Percentiles rank a stretch among this genome's conserved stretches.
Evolutionary conservation across 2,113 vertebrate species (phyloP).

Genomic region (Coreoperca whiteheadi): DNA sequence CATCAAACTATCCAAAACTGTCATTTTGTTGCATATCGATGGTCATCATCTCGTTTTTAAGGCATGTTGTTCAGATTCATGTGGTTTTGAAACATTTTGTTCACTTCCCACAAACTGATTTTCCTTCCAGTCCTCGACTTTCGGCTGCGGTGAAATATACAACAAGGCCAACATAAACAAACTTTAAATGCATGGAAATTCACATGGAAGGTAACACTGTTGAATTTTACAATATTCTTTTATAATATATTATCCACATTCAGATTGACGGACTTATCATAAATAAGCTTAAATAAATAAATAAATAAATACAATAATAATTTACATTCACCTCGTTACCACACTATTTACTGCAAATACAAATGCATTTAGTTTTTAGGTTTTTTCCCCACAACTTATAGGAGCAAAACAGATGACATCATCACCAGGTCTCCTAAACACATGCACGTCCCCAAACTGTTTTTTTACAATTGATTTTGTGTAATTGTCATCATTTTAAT

Average conservation of each 20-base stretch:
- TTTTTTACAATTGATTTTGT: constrained; percentile 9
- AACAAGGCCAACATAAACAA: constrained; percentile 65
- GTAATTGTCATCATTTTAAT: constrained; percentile 38
- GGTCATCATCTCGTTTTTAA: constrained; percentile 69
- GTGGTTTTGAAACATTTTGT: constrained; percentile 41
- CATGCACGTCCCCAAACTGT: constrained; percentile 46
- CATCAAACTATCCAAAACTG: constrained; percentile 68
- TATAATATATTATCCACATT: constrained; percentile 76
- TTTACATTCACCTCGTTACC: constrained; percentile 75
- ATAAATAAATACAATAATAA: constrained; percentile 66
- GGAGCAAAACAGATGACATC: constrained; percentile 52
- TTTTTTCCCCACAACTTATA: constrained; percentile 22
- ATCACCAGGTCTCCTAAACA: constrained; percentile 46
- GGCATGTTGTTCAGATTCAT: constrained; percentile 66
- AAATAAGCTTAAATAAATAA: constrained; percentile 75
- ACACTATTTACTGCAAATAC: constrained; percentile 69
- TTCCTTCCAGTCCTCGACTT: constrained; percentile 28
- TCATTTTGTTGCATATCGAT: constrained; percentile 77
- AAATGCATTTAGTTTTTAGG: constrained; percentile 47
- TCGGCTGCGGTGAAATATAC: constrained; percentile 62
- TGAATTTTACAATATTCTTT: constrained; percentile 66
- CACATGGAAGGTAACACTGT: constrained; percentile 66
- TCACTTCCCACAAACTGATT: constrained; percentile 43
- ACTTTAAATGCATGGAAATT: constrained; percentile 56
- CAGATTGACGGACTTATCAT: constrained; percentile 65